Conservation (phyloP, 2,113 vertebrate species). For the Platysteira castanea region DNA sequence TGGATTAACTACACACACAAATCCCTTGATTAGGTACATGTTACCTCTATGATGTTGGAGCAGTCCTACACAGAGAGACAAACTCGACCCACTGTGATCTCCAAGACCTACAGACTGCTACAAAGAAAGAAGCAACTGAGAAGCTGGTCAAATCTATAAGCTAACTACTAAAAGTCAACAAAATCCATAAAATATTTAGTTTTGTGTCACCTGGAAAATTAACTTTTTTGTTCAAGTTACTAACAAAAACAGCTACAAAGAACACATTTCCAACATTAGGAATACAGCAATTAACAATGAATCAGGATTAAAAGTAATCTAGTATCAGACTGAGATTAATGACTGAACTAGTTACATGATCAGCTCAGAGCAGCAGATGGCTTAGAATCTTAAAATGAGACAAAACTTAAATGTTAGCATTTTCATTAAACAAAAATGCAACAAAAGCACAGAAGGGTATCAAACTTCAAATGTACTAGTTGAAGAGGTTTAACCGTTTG, state of each 20-base stretch:
- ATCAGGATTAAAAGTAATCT: background rate
- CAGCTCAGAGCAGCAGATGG: background rate
- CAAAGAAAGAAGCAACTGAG: background rate
- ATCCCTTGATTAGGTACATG: background rate
- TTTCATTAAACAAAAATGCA: background rate
- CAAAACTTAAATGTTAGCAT: background rate
- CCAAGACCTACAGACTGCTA: background rate
- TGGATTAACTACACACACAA: background rate
- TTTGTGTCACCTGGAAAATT: background rate
- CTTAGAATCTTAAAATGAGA: background rate
- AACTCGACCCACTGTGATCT: background rate
- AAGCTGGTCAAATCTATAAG: background rate
- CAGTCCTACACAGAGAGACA: background rate
- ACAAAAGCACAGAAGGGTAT: background rate
- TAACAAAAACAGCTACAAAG: background rate
- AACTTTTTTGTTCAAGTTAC: background rate
- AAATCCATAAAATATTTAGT: background rate
- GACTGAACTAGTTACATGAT: background rate
- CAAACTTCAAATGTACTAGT: background rate
- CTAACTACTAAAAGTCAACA: background rate
- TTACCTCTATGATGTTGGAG: background rate
- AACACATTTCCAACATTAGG: background rate
- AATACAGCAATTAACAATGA: background rate
- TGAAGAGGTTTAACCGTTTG: background rate
- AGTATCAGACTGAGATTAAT: background rate